phyloP scores from a whole-genome alignment of 2,113 vertebrate genomes.

The Deroptyus accipitrinus region DNA sequence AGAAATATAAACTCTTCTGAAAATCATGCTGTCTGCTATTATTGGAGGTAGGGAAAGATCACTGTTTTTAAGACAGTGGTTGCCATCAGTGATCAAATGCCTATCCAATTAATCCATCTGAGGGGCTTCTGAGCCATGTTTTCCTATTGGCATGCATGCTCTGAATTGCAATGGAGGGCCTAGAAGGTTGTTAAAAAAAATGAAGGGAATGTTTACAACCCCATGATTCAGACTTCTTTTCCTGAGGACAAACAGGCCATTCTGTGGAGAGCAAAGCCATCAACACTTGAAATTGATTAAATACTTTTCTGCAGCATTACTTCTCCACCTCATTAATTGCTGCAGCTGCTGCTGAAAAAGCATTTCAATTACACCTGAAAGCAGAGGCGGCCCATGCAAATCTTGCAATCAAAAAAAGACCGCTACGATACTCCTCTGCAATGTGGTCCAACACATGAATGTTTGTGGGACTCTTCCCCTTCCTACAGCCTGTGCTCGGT shows the following conservation, averaged over 20 bases:
- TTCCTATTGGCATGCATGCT: not conserved
- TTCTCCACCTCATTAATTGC: constrained; percentile 29
- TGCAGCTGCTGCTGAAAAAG: constrained; percentile 30
- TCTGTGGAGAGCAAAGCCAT: constrained; percentile 18
- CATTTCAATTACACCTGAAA: constrained; percentile 12
- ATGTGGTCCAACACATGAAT: not conserved
- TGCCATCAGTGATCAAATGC: not conserved
- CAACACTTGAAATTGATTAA: constrained; percentile 54
- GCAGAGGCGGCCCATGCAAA: not conserved
- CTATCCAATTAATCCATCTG: not conserved
- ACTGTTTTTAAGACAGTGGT: rapidly evolving
- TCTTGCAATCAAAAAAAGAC: not conserved
- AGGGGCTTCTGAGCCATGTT: not conserved
- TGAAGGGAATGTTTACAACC: constrained; percentile 15
- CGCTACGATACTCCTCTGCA: not conserved
- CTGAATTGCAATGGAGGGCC: not conserved
- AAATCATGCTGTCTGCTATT: not conserved
- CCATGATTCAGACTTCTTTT: constrained; percentile 24
- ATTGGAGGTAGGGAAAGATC: not conserved
- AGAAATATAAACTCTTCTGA: not conserved
- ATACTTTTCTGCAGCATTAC: constrained; percentile 12
- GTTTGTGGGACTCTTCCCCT: not conserved
- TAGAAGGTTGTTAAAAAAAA: constrained; percentile 1
- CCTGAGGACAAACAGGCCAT: constrained; percentile 25
- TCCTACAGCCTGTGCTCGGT: not conserved